A percentile compares a stretch with the other conserved stretches of the same genome.
These are phyloP conservation scores for Myioborus melanocephalus DNA, from an alignment of 2,797 vertebrate species.

Conservation along the genomic window DNA sequence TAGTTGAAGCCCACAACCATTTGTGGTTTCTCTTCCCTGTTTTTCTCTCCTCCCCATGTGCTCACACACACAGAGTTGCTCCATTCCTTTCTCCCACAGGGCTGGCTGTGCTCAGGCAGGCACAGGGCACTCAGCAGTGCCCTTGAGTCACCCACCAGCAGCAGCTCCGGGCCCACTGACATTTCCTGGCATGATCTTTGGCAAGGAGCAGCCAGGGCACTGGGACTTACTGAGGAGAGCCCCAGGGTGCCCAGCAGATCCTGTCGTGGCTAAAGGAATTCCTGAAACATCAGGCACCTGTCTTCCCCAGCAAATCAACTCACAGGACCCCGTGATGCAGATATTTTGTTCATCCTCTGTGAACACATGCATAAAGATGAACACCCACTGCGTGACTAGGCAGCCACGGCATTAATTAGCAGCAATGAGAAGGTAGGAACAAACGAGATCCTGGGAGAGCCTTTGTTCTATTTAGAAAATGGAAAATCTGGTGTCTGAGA, in stretches of 20 bases:
- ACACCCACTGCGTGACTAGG: neutral
- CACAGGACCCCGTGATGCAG: rapidly evolving
- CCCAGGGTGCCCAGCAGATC: neutral
- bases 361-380: neutral
- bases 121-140: neutral
- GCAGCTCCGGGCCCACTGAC: neutral
- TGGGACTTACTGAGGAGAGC: neutral
- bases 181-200: rapidly evolving
- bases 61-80: rapidly evolving
- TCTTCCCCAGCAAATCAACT: neutral
- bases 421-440: neutral
- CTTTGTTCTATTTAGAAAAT: neutral
- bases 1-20: neutral
- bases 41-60: neutral
- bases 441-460: neutral
- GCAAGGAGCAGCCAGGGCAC: neutral
- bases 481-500: neutral
- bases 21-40: neutral
- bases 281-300: neutral
- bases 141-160: neutral
- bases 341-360: neutral
- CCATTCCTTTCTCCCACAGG: neutral
- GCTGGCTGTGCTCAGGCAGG: neutral
- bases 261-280: neutral
- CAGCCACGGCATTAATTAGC: neutral